phyloP scores from a whole-genome alignment of 2,888 invertebrate species.

The Globia sparganii region DNA sequence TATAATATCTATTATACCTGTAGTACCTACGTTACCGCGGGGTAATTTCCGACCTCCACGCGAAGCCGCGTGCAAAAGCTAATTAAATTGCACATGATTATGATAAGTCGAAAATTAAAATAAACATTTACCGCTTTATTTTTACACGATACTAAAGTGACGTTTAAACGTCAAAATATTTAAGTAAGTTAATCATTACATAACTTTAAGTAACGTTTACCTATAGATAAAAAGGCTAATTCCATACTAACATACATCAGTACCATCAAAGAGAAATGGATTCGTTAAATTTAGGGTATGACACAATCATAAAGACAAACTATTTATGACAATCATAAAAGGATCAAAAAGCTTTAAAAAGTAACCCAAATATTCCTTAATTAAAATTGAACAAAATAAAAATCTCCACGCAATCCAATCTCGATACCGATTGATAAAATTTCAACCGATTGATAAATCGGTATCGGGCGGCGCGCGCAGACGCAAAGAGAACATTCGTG shows the following conservation, averaged over 20 bases:
- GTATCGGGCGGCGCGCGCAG: conserved; percentile 35
- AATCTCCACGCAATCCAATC: conserved; percentile 24
- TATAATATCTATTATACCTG: too few relatives aligned
- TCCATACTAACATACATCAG: not conserved
- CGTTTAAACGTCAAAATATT: not conserved
- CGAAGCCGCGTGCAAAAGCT: too few relatives aligned
- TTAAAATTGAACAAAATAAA: conserved; percentile 45
- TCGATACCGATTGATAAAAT: conserved; percentile 46
- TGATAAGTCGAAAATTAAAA: not conserved
- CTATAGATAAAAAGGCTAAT: not conserved
- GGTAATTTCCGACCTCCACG: too few relatives aligned
- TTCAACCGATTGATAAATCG: conserved; percentile 58
- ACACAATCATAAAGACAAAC: not conserved
- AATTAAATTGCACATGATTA: not conserved
- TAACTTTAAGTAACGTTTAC: not conserved
- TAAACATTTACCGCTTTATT: not conserved
- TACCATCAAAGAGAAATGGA: not conserved
- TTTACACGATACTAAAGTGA: not conserved
- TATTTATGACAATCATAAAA: not conserved
- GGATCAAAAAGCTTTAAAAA: not conserved
- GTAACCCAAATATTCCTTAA: conserved; percentile 38
- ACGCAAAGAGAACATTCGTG: conserved; percentile 55
- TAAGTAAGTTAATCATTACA: not conserved
- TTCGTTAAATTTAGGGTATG: not conserved
- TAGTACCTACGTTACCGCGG: too few relatives aligned